Conservation (phyloP, 2,888 invertebrate genomes). For the Acleris laterana region DNA sequence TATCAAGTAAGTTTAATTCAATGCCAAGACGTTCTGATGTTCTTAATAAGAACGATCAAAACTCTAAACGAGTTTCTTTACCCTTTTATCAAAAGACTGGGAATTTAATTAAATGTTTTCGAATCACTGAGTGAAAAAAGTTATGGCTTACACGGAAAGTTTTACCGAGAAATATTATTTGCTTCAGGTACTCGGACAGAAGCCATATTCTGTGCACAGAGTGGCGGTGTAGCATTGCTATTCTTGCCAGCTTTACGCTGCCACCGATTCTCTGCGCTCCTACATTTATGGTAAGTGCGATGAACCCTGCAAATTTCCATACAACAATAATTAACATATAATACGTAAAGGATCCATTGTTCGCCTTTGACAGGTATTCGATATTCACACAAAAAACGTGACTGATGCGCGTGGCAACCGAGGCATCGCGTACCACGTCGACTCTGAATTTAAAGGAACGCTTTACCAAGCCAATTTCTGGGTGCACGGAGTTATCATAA, state of each 20-base stretch:
- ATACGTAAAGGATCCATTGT: constrained; percentile 44
- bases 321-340: constrained; percentile 50
- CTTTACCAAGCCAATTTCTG: constrained; percentile 90
- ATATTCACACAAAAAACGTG: constrained; percentile 76
- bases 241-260: constrained; percentile 89
- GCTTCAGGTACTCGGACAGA: constrained; percentile 90
- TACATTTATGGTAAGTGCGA: constrained; percentile 87
- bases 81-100: constrained; percentile 18
- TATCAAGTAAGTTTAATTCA: constrained; percentile 86
- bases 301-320: constrained; percentile 38
- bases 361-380: constrained; percentile 68
- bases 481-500: constrained; percentile 92
- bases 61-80: constrained; percentile 13
- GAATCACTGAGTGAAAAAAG: constrained; percentile 1
- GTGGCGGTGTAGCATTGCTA: constrained; percentile 90
- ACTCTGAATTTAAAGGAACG: constrained; percentile 84
- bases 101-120: constrained; percentile 21
- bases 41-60: constrained; percentile 6
- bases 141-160: neutral
- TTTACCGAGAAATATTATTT: constrained; percentile 11
- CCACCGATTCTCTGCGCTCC: constrained; percentile 93
- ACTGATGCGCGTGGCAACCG: constrained; percentile 70
- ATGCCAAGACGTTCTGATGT: neutral
- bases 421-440: constrained; percentile 71
- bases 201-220: constrained; percentile 90